Percentiles rank a stretch among this genome's conserved stretches.
Conservation (phyloP, 2,888 invertebrate species). For the Erebia epiphron region DNA sequence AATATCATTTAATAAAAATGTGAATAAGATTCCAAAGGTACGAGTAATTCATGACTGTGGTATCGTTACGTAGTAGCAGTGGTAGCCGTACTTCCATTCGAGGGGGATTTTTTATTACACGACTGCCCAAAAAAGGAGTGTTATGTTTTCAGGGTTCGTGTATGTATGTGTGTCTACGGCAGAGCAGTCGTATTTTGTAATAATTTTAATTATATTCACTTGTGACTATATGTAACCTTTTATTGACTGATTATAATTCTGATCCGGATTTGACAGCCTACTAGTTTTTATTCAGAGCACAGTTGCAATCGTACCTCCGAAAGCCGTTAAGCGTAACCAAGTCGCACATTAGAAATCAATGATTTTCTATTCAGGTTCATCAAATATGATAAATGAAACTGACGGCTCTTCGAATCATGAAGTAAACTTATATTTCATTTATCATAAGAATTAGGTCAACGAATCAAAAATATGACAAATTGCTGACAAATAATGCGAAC, state of each 20-base stretch:
- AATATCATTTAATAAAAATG: too few relatives aligned
- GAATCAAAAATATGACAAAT: background rate
- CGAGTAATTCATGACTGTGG: too few relatives aligned
- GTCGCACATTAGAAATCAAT: constrained; percentile 12
- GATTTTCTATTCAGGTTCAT: constrained; percentile 12
- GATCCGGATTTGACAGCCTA: constrained; percentile 13
- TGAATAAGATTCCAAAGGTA: too few relatives aligned
- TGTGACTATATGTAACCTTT: constrained; percentile 1
- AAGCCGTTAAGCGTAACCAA: constrained; percentile 14
- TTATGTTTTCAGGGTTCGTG: too few relatives aligned
- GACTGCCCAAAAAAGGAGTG: too few relatives aligned
- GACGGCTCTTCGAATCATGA: background rate
- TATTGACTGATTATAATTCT: constrained; percentile 17
- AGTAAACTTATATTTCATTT: background rate
- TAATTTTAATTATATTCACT: too few relatives aligned
- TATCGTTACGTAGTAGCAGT: too few relatives aligned
- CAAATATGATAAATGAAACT: constrained; percentile 5
- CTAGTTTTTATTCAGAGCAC: constrained; percentile 11
- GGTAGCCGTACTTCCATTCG: too few relatives aligned
- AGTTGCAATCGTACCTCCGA: constrained; percentile 12
- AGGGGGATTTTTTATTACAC: too few relatives aligned
- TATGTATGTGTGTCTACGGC: too few relatives aligned
- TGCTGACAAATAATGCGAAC: background rate
- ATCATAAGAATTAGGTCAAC: background rate
- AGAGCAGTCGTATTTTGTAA: too few relatives aligned